Conservation (phyloP, 2,113 vertebrate genomes). For the Mus pahari region DNA sequence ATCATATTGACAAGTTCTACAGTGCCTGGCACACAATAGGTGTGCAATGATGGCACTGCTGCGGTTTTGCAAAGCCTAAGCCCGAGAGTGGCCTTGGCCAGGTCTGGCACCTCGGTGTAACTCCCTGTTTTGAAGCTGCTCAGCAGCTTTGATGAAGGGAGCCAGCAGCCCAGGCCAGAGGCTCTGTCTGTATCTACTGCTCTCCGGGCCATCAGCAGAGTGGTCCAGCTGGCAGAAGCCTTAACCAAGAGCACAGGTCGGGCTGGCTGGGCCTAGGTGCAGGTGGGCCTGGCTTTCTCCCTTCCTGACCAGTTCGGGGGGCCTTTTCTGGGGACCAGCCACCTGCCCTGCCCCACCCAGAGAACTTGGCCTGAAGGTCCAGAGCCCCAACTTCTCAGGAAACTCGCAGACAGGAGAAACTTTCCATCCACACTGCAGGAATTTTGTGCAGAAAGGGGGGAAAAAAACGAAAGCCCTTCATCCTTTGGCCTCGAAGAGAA, state of each 20-base stretch:
- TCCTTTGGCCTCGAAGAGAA: slow-evolving; percentile 86
- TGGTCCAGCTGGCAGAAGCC: slow-evolving; percentile 16
- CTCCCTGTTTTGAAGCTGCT: slow-evolving; percentile 34
- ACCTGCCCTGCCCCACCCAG: slow-evolving; percentile 64
- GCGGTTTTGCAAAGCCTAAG: not conserved
- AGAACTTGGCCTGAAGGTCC: slow-evolving; percentile 43
- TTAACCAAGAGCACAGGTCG: not conserved
- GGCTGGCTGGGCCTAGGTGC: not conserved
- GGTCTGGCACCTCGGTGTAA: slow-evolving; percentile 37
- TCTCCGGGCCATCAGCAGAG: not conserved
- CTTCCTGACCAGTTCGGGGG: not conserved
- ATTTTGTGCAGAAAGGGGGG: slow-evolving; percentile 78
- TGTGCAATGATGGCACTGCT: not conserved
- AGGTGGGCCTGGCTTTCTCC: not conserved
- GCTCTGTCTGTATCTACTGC: slow-evolving; percentile 38
- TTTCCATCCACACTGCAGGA: slow-evolving; percentile 86
- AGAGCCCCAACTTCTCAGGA: slow-evolving; percentile 74
- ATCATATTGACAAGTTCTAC: not conserved
- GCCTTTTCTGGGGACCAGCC: slow-evolving; percentile 25
- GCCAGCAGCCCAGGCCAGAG: slow-evolving; percentile 49
- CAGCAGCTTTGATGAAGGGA: slow-evolving; percentile 45
- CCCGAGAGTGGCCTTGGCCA: slow-evolving; percentile 41
- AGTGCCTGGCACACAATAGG: not conserved
- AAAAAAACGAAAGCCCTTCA: slow-evolving; percentile 75
- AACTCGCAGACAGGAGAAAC: slow-evolving; percentile 84